Base-by-base conservation (phyloP, 1,140 invertebrate species). In the Neodiprion virginianus region DNA sequence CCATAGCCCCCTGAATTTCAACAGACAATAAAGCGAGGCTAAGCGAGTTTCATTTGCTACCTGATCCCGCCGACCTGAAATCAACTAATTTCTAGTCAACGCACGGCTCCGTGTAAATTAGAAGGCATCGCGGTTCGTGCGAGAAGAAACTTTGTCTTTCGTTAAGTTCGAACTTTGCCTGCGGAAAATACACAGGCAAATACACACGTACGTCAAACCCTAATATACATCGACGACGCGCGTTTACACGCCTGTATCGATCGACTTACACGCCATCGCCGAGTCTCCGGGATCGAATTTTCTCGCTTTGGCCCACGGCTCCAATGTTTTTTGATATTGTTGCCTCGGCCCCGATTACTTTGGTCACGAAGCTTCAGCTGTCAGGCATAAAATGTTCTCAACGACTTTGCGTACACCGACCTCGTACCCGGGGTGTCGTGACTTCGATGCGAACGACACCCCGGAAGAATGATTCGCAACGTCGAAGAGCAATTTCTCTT, bases 71-170 rank as follows among this genome's bases (percentile, higher is more conserved):
- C 11, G 8, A 61, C 11, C 53, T 14, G 53, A 61, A 61, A 61
- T 61, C 53, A 61, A 17, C 53, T 61, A 61, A 61, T 61, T 61
- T 8, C 53, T 17, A 61, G 53, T 61, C 53, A 61, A 61, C 53
- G 53, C 53, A 61, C 53, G 53, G n/a, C 53, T 17, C 28, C 53
- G 11, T 61, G 53, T 61, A 61, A 61, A 61, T 61, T 61, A 61
- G 53, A 61, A 61, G 53, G 53, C 53, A 17, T 61, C 53, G 53
- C 53, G 53, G 53, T 61, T 14, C 53, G 53, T 12, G n/a, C 53
- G n/a, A 61, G 53, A 61, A 61, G n/a, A 61, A 61, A 61, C 53
- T 61, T 61, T 17, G 53, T 61, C 53, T 61, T 61, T 61, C 53
- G 53, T 61, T 61, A 61, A 8, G n/a, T 40, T 40, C 11, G n/a